phyloP scores from a whole-genome alignment of 2,888 invertebrate species.

The Tenthredo mesomela region DNA sequence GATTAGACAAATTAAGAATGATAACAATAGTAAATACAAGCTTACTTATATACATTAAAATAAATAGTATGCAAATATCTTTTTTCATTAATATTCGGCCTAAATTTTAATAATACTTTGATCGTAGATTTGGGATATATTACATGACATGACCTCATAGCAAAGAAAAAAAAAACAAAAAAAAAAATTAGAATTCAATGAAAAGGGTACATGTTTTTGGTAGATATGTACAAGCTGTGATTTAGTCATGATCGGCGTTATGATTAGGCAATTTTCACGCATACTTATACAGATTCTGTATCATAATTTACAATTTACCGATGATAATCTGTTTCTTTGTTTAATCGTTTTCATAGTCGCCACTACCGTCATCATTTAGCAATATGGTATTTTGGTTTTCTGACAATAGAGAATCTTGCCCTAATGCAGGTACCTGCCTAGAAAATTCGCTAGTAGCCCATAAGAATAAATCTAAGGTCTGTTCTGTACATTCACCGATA shows the following conservation, averaged over 20 bases:
- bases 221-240: constrained; percentile 8
- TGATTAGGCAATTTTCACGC: not conserved
- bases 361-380: constrained; percentile 64
- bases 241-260: not conserved
- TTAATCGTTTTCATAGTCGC: constrained; percentile 67
- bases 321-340: not conserved
- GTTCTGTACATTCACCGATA: constrained; percentile 95
- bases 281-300: not conserved
- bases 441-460: constrained; percentile 90
- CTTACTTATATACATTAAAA: constrained; percentile 28
- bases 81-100: not conserved
- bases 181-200: not conserved
- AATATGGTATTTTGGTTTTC: constrained; percentile 67
- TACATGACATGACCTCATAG: constrained; percentile 11
- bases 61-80: constrained; percentile 25
- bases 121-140: not conserved
- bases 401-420: constrained; percentile 69
- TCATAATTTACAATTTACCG: not conserved
- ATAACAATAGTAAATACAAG: not conserved
- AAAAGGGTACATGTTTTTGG: not conserved
- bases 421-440: constrained; percentile 85
- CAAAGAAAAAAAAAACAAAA: not conserved
- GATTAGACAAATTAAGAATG: constrained; percentile 8
- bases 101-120: constrained; percentile 34
- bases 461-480: constrained; percentile 92